Evolutionary conservation across 2,888 invertebrate genomes (phyloP).

Genomic region (Limnephilus auricula): DNA sequence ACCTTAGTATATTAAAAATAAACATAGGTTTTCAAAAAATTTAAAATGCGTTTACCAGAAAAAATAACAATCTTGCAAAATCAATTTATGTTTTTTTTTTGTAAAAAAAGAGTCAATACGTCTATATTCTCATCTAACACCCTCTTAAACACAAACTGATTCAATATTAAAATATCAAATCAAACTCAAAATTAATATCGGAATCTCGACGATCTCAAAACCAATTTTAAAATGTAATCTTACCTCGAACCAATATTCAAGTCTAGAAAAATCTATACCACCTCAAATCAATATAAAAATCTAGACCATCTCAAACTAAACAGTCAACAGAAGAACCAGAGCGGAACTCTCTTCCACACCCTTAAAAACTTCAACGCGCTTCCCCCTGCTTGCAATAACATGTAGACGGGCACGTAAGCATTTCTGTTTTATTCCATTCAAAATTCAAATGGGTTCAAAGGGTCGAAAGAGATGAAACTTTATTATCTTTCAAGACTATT

Average conservation of each 20-base stretch:
- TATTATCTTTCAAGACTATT: not conserved
- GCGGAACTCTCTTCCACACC: not conserved
- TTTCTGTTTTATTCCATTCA: not conserved
- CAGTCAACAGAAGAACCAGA: not conserved
- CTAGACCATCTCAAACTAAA: not conserved
- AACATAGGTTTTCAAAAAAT: too few species aligned
- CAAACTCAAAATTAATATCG: not conserved
- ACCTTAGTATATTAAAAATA: too few species aligned
- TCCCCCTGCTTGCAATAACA: not conserved
- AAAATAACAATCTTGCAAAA: too few species aligned
- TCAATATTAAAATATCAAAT: not conserved
- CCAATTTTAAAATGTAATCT: conserved; percentile 2
- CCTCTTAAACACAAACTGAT: not conserved
- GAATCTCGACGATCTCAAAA: not conserved
- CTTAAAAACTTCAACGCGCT: conserved; percentile 1
- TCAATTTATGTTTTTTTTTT: too few species aligned
- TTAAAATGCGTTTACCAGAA: too few species aligned
- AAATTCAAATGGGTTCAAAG: not conserved
- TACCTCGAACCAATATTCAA: not conserved
- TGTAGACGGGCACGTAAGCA: not conserved
- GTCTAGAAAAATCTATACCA: not conserved
- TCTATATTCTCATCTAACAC: too few species aligned
- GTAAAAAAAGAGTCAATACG: too few species aligned
- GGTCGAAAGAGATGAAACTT: not conserved
- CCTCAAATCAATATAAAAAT: not conserved